These are phyloP conservation scores for Heptranchias perlo DNA, from an alignment of 2,113 vertebrate genomes.

Conservation along the genomic window DNA sequence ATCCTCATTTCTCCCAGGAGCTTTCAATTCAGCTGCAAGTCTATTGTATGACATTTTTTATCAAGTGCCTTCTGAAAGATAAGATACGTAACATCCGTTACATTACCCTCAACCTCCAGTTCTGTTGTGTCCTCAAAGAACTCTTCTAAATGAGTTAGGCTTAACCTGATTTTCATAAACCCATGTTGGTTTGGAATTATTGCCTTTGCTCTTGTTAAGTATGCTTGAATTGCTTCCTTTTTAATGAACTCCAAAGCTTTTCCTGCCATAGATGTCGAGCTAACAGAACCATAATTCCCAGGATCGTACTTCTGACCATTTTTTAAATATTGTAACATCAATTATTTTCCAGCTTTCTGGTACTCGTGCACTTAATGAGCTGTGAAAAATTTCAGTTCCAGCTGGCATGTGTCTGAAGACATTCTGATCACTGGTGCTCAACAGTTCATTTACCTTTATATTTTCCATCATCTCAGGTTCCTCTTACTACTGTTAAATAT, in stretches of 20 bases:
- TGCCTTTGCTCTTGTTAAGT: neutral
- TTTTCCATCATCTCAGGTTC: neutral
- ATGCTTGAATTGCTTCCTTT: neutral
- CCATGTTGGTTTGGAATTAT: neutral
- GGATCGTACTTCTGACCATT: neutral
- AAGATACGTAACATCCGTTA: neutral
- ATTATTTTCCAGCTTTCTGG: neutral
- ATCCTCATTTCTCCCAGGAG: neutral
- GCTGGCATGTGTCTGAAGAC: neutral
- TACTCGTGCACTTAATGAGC: slow-evolving; percentile 2
- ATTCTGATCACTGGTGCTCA: neutral
- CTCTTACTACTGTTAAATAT: neutral
- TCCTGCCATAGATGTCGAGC: neutral
- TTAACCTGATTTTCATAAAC: neutral
- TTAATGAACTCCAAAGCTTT: neutral
- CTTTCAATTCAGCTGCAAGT: neutral
- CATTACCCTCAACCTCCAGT: neutral
- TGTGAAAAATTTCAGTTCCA: slow-evolving; percentile 12
- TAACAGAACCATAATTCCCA: neutral
- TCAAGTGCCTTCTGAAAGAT: neutral
- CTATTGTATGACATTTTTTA: neutral
- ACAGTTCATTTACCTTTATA: neutral
- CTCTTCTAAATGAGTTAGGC: neutral
- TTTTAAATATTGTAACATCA: neutral
- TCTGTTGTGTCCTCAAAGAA: neutral